These are phyloP conservation scores for Sesamia inferens DNA, from an alignment of 2,888 invertebrate species.

Conservation along the genomic window DNA sequence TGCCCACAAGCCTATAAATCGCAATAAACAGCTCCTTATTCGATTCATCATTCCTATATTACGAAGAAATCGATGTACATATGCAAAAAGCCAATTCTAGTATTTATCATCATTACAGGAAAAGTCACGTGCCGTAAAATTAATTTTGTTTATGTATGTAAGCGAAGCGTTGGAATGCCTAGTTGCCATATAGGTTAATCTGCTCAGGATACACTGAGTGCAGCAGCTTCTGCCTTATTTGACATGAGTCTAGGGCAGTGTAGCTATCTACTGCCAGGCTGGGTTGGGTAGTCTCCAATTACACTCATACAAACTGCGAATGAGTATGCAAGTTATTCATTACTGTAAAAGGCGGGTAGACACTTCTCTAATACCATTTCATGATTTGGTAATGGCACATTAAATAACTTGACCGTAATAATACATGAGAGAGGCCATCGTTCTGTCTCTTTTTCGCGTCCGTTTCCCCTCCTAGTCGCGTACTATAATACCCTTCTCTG, in stretches of 20 bases:
- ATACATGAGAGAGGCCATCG: too few species aligned
- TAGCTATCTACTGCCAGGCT: too few species aligned
- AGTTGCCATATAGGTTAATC: neutral
- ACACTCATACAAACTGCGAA: too few species aligned
- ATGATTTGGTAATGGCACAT: neutral
- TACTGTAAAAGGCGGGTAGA: constrained; percentile 7
- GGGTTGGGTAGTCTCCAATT: neutral
- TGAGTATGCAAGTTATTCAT: neutral
- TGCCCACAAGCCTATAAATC: constrained; percentile 24
- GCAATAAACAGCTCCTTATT: constrained; percentile 1
- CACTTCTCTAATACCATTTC: neutral
- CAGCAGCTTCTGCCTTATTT: neutral
- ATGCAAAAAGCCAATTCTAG: neutral
- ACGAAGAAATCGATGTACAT: neutral
- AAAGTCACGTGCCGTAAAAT: neutral
- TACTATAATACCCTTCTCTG: too few species aligned
- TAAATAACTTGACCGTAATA: too few species aligned
- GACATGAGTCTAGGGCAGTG: neutral
- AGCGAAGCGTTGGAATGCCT: neutral
- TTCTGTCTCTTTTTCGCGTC: too few species aligned
- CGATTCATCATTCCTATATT: neutral
- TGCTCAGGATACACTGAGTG: neutral
- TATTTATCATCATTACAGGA: neutral
- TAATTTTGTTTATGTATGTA: neutral
- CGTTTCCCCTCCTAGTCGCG: too few species aligned